These are phyloP conservation scores for Leiothrix lutea DNA, from an alignment of 2,113 vertebrate genomes.

Conservation along the genomic window DNA sequence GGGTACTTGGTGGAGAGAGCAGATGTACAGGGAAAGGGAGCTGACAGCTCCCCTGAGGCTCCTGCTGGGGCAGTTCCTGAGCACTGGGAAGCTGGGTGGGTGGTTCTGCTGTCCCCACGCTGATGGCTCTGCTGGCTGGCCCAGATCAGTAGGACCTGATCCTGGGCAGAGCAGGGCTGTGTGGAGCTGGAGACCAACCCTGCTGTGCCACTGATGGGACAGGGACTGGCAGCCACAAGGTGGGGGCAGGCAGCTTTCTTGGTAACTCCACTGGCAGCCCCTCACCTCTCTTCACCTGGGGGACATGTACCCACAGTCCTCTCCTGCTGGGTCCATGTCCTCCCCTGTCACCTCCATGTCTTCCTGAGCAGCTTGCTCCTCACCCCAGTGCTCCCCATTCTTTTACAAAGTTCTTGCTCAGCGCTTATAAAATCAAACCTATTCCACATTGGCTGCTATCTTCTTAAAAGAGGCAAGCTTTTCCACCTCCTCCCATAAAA, in stretches of 20 bases:
- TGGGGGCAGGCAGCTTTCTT: background rate
- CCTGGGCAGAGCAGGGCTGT: background rate
- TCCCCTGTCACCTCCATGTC: background rate
- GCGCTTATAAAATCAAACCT: background rate
- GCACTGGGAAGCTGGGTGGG: background rate
- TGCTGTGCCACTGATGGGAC: background rate
- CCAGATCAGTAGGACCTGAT: background rate
- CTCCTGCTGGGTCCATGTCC: background rate
- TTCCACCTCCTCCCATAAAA: background rate
- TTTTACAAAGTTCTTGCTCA: background rate
- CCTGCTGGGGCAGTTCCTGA: background rate
- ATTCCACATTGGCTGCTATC: background rate
- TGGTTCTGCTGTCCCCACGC: background rate
- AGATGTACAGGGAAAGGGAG: background rate
- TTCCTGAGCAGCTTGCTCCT: background rate
- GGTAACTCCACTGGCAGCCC: background rate
- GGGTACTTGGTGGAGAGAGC: rapidly evolving
- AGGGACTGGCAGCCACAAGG: background rate
- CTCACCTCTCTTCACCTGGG: background rate
- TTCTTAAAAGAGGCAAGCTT: background rate
- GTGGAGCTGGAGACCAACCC: background rate
- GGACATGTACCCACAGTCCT: background rate
- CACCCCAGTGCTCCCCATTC: background rate
- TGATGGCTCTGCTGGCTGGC: background rate
- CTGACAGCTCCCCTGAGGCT: background rate